Evolutionary conservation across 2,888 invertebrate genomes (phyloP).

Genomic region (Hoplodrina blanda): DNA sequence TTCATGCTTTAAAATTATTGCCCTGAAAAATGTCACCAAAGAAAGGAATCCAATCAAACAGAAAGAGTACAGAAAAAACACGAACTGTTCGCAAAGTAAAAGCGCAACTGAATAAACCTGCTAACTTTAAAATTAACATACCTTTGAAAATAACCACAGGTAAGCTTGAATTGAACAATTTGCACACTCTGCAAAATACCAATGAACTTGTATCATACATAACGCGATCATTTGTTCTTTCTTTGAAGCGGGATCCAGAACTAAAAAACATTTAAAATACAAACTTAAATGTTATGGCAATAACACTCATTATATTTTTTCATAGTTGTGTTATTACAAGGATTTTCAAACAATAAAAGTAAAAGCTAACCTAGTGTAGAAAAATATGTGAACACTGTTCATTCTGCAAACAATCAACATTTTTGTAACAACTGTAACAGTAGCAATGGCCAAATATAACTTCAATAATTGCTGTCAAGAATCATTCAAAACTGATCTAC

Average conservation of each 20-base stretch:
- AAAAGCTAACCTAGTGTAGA: neutral
- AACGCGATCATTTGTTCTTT: neutral
- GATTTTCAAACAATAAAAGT: neutral
- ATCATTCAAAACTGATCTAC: too few relatives aligned
- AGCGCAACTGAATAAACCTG: slow-evolving; percentile 63
- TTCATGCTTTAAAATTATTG: neutral
- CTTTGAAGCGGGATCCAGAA: neutral
- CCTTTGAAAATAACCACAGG: slow-evolving; percentile 43
- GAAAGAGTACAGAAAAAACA: slow-evolving; percentile 27
- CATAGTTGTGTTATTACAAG: too few relatives aligned
- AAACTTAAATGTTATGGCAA: too few relatives aligned
- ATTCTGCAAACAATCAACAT: too few relatives aligned
- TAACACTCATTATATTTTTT: too few relatives aligned
- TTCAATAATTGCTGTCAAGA: too few relatives aligned
- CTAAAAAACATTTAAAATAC: neutral
- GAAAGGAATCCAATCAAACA: slow-evolving; percentile 45
- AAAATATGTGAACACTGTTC: too few relatives aligned
- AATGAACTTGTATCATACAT: neutral
- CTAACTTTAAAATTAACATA: slow-evolving; percentile 65
- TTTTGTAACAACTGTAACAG: too few relatives aligned
- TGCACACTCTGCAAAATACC: slow-evolving; percentile 35
- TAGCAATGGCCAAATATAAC: too few relatives aligned
- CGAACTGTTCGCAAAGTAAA: slow-evolving; percentile 56
- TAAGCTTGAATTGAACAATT: slow-evolving; percentile 46
- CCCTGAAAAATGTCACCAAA: slow-evolving; percentile 60